These are phyloP conservation scores for Indri indri DNA, from an alignment of 2,113 vertebrate species.

Conservation along the genomic window DNA sequence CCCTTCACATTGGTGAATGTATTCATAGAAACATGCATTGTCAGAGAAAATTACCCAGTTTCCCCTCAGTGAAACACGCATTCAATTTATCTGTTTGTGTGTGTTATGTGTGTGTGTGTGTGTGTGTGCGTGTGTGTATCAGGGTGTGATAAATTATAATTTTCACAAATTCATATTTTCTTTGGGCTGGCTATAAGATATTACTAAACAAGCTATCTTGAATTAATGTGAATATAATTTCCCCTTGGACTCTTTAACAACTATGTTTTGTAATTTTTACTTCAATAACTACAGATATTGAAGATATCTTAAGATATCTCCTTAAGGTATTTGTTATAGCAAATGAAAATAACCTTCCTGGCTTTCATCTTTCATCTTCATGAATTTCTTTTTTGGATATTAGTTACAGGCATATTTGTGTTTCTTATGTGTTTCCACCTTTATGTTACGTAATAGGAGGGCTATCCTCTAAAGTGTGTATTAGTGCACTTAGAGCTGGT, in stretches of 20 bases:
- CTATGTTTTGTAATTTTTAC: conserved; percentile 23
- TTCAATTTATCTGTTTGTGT: neutral
- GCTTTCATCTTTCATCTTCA: neutral
- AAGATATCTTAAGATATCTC: neutral
- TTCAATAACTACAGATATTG: neutral
- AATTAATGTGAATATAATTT: conserved; percentile 23
- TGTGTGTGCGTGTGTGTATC: neutral
- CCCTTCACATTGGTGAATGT: conserved; percentile 27
- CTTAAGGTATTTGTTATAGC: neutral
- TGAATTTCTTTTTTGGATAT: neutral
- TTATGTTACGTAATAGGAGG: conserved; percentile 12
- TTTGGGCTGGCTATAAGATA: neutral
- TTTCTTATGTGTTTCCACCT: conserved; percentile 32
- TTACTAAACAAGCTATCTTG: neutral
- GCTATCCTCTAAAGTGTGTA: conserved; percentile 2
- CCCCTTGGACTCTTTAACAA: neutral
- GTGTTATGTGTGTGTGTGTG: neutral
- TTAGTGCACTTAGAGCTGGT: conserved; percentile 53
- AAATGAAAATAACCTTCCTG: neutral
- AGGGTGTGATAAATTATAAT: neutral
- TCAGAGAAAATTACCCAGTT: neutral
- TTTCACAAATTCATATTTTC: neutral
- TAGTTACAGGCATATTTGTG: neutral
- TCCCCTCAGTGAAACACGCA: neutral
- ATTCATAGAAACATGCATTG: conserved; percentile 47